A percentile compares a stretch with the other conserved stretches of the same genome.
phyloP scores from a whole-genome alignment of 2,888 invertebrate species.

The Melanostoma mellinum region DNA sequence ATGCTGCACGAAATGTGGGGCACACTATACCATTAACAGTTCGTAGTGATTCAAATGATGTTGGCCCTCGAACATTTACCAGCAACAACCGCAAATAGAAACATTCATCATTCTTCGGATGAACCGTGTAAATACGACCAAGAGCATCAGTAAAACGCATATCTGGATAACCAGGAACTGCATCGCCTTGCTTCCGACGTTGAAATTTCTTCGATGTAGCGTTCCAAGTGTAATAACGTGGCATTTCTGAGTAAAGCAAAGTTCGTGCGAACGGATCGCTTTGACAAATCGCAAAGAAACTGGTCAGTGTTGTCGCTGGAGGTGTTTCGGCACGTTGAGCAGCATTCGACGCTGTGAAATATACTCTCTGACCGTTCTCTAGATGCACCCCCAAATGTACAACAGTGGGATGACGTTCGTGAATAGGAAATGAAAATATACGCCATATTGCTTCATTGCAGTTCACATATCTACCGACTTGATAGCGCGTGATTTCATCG shows the following conservation, averaged over 20 bases:
- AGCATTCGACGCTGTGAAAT: constrained; percentile 72
- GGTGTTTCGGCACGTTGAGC: constrained; percentile 72
- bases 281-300: constrained; percentile 78
- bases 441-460: constrained; percentile 62
- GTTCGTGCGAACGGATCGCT: constrained; percentile 76
- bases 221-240: constrained; percentile 77
- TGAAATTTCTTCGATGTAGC: constrained; percentile 76
- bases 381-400: constrained; percentile 60
- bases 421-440: constrained; percentile 63
- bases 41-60: constrained; percentile 15
- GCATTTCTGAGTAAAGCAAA: constrained; percentile 77
- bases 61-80: constrained; percentile 73
- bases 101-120: constrained; percentile 77
- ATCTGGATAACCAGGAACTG: constrained; percentile 74
- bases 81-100: constrained; percentile 41
- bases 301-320: constrained; percentile 73
- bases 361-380: constrained; percentile 67
- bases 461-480: constrained; percentile 74
- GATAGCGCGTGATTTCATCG: constrained; percentile 29
- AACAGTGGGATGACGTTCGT: constrained; percentile 25
- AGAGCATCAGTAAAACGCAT: constrained; percentile 77
- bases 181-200: constrained; percentile 75
- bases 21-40: constrained; percentile 73
- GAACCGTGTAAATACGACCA: constrained; percentile 78
- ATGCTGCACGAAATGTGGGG: constrained; percentile 20